Evolutionary conservation across 30 jellyfish, hydroid and myxozoan species (phyloP).

Genomic region (Turritopsis rubra): DNA sequence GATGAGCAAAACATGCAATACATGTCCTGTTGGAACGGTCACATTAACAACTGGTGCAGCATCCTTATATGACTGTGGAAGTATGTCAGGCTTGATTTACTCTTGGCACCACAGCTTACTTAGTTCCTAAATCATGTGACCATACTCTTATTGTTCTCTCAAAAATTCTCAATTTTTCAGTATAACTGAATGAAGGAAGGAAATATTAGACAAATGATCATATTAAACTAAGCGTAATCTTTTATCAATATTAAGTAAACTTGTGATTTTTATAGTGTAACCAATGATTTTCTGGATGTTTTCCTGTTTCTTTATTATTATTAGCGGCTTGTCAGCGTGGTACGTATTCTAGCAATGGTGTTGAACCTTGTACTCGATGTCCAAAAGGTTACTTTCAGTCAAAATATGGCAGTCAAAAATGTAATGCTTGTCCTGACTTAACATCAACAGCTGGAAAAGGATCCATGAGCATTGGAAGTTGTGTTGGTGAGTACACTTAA

Average conservation of each 20-base stretch:
- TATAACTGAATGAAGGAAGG: background rate
- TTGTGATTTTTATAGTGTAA: no score
- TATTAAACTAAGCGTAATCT: no score
- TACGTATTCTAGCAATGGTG: slow-evolving; percentile 88
- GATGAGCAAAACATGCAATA: slow-evolving; percentile 36
- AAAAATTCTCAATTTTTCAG: background rate
- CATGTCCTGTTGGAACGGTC: slow-evolving; percentile 81
- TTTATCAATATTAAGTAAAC: no score
- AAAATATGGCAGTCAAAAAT: slow-evolving; percentile 41
- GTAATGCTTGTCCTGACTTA: slow-evolving; percentile 61
- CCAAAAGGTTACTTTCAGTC: slow-evolving; percentile 81
- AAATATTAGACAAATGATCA: no score
- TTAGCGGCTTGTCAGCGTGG: slow-evolving; percentile 87
- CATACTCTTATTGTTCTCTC: background rate
- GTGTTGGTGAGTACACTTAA: slow-evolving; percentile 45
- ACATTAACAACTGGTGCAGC: slow-evolving; percentile 71
- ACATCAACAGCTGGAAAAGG: slow-evolving; percentile 72
- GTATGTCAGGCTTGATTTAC: slow-evolving; percentile 16
- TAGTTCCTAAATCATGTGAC: no score
- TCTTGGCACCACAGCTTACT: no score
- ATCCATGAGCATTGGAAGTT: slow-evolving; percentile 37
- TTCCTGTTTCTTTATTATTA: background rate
- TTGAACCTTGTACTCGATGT: slow-evolving; percentile 92
- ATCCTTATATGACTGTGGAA: slow-evolving; percentile 77
- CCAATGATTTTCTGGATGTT: no score